phyloP scores from a whole-genome alignment of 1,140 invertebrate genomes.

The Zophobas atratus region DNA sequence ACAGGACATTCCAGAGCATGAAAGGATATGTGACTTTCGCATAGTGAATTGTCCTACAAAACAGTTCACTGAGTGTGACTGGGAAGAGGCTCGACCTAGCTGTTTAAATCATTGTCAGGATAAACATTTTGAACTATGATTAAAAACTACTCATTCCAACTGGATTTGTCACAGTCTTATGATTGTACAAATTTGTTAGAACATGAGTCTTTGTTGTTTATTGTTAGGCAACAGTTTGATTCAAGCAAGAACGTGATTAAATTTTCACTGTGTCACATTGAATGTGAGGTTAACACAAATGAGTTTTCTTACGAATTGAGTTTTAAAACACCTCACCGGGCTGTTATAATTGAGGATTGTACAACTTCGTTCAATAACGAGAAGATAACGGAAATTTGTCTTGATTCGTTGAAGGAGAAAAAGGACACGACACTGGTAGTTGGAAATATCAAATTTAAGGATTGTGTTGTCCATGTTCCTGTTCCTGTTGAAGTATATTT shows the following conservation, averaged over 20 bases:
- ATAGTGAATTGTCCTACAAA: constrained; percentile 13
- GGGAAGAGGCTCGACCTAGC: neutral
- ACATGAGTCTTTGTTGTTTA: neutral
- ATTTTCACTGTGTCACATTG: neutral
- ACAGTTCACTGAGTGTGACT: neutral
- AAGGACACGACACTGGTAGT: neutral
- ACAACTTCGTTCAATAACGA: neutral
- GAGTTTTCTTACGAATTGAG: neutral
- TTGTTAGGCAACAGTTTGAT: constrained; percentile 1
- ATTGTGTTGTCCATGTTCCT: neutral
- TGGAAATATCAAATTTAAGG: neutral
- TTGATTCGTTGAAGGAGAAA: neutral
- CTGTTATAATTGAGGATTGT: neutral
- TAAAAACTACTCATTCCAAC: neutral
- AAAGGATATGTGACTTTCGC: neutral
- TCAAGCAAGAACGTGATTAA: constrained; percentile 2
- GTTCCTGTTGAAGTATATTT: neutral
- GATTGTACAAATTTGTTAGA: constrained; percentile 9
- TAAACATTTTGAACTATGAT: constrained; percentile 14
- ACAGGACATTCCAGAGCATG: neutral
- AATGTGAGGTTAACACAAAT: neutral
- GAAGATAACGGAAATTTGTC: constrained; percentile 8
- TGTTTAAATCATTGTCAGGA: constrained; percentile 1
- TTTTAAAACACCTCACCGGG: neutral
- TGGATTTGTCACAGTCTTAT: constrained; percentile 9